These are phyloP conservation scores for Maniola jurtina DNA, from an alignment of 1,140 invertebrate species.

Conservation along the genomic window DNA sequence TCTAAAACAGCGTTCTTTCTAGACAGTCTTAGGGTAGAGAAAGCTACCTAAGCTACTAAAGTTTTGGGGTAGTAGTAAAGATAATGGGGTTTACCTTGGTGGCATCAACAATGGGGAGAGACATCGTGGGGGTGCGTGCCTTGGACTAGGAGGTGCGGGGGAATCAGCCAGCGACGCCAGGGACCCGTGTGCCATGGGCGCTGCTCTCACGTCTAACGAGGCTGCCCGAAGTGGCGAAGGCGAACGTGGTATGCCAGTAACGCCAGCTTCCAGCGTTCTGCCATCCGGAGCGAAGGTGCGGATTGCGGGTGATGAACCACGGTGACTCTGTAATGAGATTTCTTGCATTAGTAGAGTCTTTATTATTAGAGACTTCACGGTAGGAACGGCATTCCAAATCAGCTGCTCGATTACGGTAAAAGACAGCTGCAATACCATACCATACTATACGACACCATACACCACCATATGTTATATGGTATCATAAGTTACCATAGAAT, in stretches of 20 bases:
- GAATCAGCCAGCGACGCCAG: constrained; percentile 78
- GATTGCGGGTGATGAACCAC: constrained; percentile 89
- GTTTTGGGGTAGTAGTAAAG: no score
- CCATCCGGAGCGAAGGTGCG: constrained; percentile 87
- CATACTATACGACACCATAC: no score
- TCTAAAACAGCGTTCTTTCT: no score
- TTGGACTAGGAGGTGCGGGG: constrained; percentile 75
- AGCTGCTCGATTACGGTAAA: no score
- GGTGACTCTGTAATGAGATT: constrained; percentile 78
- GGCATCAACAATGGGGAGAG: constrained; percentile 87
- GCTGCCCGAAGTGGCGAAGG: constrained; percentile 87
- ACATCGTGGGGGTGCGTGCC: constrained; percentile 79
- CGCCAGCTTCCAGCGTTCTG: constrained; percentile 81
- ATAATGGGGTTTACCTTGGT: constrained; percentile 64
- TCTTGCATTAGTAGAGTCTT: not conserved
- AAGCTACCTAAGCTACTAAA: no score
- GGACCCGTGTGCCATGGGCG: constrained; percentile 80
- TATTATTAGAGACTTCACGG: not conserved
- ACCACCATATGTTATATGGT: no score
- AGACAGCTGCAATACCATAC: no score
- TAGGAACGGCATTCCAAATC: no score
- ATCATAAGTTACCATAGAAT: no score
- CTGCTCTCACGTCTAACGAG: constrained; percentile 85
- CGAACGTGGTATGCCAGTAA: constrained; percentile 81
- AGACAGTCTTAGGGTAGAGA: no score